Conservation (phyloP, 1,140 invertebrate genomes). For the Cepaea nemoralis region DNA sequence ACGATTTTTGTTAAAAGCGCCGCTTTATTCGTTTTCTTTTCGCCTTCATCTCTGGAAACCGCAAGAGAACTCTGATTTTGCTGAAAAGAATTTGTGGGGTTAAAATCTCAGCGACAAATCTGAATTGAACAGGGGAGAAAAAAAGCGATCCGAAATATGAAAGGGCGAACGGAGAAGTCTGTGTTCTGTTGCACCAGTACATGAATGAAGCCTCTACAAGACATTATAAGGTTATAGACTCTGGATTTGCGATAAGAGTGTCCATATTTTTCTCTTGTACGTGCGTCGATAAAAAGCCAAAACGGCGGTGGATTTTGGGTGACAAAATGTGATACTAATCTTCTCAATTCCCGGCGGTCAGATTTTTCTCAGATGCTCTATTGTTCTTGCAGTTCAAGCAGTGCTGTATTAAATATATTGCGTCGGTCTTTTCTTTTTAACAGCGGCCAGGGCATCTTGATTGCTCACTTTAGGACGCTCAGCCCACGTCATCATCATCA, state of each 20-base stretch:
- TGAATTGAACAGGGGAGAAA: not conserved
- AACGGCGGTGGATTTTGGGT: not conserved
- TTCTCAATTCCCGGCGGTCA: no score
- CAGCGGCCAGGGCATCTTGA: no score
- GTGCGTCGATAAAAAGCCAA: not conserved
- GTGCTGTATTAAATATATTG: no score
- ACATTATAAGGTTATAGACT: no score
- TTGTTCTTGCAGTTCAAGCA: no score
- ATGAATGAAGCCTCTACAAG: not conserved
- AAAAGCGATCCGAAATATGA: not conserved
- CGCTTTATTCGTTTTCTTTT: conserved; percentile 3
- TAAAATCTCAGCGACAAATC: not conserved
- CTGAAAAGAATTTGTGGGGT: not conserved
- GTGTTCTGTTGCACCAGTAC: not conserved
- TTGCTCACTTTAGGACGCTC: no score
- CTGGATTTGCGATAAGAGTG: not conserved
- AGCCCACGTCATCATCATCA: no score
- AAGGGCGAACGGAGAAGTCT: not conserved
- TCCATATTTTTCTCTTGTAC: not conserved
- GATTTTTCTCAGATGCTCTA: no score
- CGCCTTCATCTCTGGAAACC: not conserved
- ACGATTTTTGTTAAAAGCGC: not conserved
- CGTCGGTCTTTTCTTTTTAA: no score
- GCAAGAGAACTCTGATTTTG: not conserved
- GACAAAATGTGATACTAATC: not conserved